Evolutionary conservation across 2,113 vertebrate genomes (phyloP).

Genomic region (Ptilorrhoa leucosticta): DNA sequence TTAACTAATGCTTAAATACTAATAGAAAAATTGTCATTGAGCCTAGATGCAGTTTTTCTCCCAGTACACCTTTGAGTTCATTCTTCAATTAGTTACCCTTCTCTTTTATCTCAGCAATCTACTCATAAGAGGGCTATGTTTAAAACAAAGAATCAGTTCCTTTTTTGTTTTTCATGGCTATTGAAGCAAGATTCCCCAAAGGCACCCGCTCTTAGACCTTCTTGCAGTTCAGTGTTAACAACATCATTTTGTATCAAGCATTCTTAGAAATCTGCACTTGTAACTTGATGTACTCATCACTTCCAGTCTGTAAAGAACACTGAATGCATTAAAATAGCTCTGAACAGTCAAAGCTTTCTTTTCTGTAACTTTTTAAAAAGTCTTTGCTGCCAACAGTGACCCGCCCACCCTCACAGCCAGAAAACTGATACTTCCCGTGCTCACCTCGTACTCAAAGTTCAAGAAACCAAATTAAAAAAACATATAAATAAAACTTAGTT

Average conservation of each 20-base stretch:
- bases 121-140: neutral
- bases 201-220: neutral
- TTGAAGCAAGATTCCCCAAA: neutral
- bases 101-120: neutral
- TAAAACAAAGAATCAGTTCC: neutral
- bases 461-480: neutral
- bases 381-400: neutral
- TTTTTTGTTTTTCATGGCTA: neutral
- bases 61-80: neutral
- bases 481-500: neutral
- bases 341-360: constrained; percentile 38
- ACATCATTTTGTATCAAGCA: neutral
- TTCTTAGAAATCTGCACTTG: constrained; percentile 18
- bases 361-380: neutral
- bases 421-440: constrained; percentile 14
- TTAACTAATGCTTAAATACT: neutral
- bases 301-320: neutral
- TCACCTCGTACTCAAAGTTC: neutral
- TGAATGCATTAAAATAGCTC: constrained; percentile 17
- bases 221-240: neutral
- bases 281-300: neutral
- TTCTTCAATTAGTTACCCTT: neutral
- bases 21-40: neutral
- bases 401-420: neutral
- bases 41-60: neutral